These are phyloP conservation scores for Cranoglanis bouderius DNA, from an alignment of 2,113 vertebrate species.

Conservation along the genomic window DNA sequence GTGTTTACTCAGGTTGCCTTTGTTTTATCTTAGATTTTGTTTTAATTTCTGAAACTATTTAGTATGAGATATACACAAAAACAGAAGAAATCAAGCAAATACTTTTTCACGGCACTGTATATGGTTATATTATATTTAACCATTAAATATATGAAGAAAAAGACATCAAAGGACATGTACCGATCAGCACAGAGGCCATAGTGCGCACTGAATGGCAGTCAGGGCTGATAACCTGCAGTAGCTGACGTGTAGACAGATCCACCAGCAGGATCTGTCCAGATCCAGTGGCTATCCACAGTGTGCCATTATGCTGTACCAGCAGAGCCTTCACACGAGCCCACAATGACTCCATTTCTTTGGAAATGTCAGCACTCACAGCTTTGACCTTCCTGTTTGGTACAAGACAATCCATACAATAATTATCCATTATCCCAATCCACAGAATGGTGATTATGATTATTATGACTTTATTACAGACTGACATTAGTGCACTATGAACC, in stretches of 20 bases:
- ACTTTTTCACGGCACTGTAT: not conserved
- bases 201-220: constrained; percentile 80
- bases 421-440: not conserved
- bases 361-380: constrained; percentile 60
- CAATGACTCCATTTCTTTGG: constrained; percentile 60
- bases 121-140: not conserved
- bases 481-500: not conserved
- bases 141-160: not conserved
- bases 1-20: no score
- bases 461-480: not conserved
- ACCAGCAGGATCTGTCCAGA: constrained; percentile 87
- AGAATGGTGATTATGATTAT: not conserved
- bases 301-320: constrained; percentile 82
- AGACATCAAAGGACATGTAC: constrained; percentile 62
- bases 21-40: no score
- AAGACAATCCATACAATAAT: not conserved
- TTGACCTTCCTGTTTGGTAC: constrained; percentile 66
- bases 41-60: no score
- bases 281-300: constrained; percentile 91
- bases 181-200: constrained; percentile 78
- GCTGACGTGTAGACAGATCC: constrained; percentile 81
- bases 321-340: constrained; percentile 86
- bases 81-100: no score
- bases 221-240: constrained; percentile 77
- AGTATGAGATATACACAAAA: no score